phyloP scores from a whole-genome alignment of 2,113 vertebrate genomes.

The Odontophorus gujanensis region DNA sequence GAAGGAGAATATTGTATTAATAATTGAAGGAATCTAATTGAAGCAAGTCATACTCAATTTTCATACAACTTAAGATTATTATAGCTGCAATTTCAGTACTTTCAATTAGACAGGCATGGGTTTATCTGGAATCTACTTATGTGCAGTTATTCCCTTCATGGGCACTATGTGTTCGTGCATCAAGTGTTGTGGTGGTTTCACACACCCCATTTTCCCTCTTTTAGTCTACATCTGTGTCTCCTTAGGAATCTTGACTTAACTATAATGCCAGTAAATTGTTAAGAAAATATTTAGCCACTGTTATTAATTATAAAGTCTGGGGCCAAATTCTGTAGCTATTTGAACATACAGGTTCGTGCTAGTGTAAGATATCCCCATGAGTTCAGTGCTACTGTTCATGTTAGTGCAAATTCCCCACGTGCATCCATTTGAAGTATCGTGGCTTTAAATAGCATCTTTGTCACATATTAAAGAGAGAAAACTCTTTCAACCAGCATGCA shows the following conservation, averaged over 20 bases:
- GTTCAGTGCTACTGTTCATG: not conserved
- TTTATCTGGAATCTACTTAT: not conserved
- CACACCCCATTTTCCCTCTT: not conserved
- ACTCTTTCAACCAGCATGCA: not conserved
- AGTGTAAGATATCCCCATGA: not conserved
- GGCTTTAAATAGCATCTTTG: conserved; percentile 12
- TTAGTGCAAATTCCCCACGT: not conserved
- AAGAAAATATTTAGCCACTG: not conserved
- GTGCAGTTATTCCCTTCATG: not conserved
- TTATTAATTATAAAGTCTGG: not conserved
- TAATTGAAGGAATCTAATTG: not conserved
- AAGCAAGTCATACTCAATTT: not conserved
- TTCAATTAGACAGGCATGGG: not conserved
- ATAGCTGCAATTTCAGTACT: not conserved
- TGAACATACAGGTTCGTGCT: not conserved
- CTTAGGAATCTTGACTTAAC: not conserved
- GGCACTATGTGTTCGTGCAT: not conserved
- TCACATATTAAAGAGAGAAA: not conserved
- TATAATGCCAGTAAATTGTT: not conserved
- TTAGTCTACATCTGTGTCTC: not conserved
- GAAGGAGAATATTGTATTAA: not conserved
- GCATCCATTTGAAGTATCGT: not conserved
- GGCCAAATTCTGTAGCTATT: not conserved
- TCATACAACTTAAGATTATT: not conserved
- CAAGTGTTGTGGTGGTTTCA: not conserved